These are phyloP conservation scores for Caenorhabditis sp. DNA, from an alignment of 2,888 invertebrate species.

Conservation along the genomic window DNA sequence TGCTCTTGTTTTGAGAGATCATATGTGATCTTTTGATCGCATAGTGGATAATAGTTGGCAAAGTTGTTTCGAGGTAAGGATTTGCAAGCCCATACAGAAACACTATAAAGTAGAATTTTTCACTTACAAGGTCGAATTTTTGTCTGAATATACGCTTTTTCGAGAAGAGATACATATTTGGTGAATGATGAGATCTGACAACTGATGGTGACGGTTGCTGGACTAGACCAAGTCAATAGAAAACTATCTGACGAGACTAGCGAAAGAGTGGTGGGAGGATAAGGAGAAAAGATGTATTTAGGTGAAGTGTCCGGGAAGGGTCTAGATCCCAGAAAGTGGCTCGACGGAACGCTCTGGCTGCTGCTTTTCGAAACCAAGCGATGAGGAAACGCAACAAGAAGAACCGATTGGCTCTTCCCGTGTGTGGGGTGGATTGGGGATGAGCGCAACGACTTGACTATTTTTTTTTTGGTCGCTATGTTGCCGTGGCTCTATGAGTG, in stretches of 20 bases:
- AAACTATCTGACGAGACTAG: conserved; percentile 64
- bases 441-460: conserved; percentile 46
- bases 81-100: neutral
- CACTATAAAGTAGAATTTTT: neutral
- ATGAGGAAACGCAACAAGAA: conserved; percentile 32
- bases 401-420: conserved; percentile 32
- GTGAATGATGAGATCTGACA: conserved; percentile 49
- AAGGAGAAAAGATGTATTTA: conserved; percentile 48
- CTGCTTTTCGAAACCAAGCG: conserved; percentile 42
- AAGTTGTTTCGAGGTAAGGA: neutral
- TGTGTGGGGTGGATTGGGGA: conserved; percentile 9
- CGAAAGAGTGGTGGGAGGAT: conserved; percentile 45
- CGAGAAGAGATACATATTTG: conserved; percentile 70
- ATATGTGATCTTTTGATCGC: neutral
- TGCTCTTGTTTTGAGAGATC: neutral
- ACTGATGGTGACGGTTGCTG: conserved; percentile 27
- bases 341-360: conserved; percentile 49
- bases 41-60: too few species aligned
- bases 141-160: conserved; percentile 71
- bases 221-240: conserved; percentile 65
- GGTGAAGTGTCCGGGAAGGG: conserved; percentile 61
- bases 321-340: conserved; percentile 41
- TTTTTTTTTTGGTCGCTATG: conserved; percentile 33
- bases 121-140: conserved; percentile 66
- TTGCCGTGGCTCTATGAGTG: conserved; percentile 36